Conservation (phyloP, 2,797 vertebrate species). For the Micromesistius poutassou region DNA sequence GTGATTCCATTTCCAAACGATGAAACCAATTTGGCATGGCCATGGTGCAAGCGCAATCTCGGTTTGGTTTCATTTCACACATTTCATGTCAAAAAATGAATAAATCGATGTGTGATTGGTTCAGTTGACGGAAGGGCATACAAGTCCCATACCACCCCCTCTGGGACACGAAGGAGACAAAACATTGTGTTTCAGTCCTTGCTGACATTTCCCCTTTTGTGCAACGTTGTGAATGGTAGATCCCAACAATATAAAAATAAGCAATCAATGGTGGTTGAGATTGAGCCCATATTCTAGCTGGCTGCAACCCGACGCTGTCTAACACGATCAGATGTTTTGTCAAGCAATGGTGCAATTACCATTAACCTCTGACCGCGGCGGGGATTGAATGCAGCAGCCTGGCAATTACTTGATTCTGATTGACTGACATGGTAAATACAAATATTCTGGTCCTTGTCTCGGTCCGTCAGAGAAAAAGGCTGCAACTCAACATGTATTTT, state of each 20-base stretch:
- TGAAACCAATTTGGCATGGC: not conserved
- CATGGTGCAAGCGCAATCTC: not conserved
- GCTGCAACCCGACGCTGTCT: constrained; percentile 35
- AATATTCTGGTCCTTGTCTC: not conserved
- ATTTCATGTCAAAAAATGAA: not conserved
- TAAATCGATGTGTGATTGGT: not conserved
- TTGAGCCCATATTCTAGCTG: not conserved
- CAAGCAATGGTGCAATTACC: constrained; percentile 75
- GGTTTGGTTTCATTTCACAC: not conserved
- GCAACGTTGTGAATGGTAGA: not conserved
- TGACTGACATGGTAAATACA: constrained; percentile 65
- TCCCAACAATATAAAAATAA: constrained; percentile 7
- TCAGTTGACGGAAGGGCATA: not conserved
- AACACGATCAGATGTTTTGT: constrained; percentile 70
- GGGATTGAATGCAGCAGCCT: constrained; percentile 80
- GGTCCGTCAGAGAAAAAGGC: not conserved
- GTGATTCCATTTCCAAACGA: not conserved
- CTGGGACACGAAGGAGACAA: too few species aligned
- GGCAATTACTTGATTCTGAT: constrained; percentile 82
- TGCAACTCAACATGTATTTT: not conserved
- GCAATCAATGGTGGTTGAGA: constrained; percentile 7
- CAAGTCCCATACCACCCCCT: not conserved
- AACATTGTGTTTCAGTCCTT: not conserved
- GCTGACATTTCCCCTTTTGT: not conserved
- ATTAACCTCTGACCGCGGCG: constrained; percentile 82